Evolutionary conservation across 2,888 invertebrate genomes (phyloP), one percentile per base, ranked within the genome.

Genomic region (Morpho deidamia): DNA sequence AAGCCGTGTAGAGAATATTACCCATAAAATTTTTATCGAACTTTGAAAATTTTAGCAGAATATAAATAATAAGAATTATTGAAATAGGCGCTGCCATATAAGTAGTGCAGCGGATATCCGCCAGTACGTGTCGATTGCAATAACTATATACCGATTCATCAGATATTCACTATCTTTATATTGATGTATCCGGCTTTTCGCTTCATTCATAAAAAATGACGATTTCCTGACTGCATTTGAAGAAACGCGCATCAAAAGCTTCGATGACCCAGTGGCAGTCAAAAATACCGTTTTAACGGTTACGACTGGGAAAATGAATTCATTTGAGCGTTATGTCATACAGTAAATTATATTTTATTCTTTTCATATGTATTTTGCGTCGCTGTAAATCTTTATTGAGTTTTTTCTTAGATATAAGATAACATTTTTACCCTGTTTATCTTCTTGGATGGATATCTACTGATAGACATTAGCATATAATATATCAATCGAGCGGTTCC

Each of bases 131-230:
- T 47, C 52, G 59, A 61, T 62, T 61, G 62, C 62, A 62, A 65
- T 66, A 66, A 60, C 59, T 66, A 60, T 66, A 62, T 61, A 64
- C 63, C 62, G 65, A 64, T 61, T 65, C 61, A 62, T 64, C 62
- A 64, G 56, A 23, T 55, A 59, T 55, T 46, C 55, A 53, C 59
- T 55, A 59, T 56, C 51, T 52, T 54, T 54, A 56, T 62, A 58
- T 59, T 55, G 57, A 59, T 57, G 57, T 55, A 51, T 62, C 58
- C 61, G 60, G 56, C 49, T 57, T 56, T 55, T 59, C 45, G 46
- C 53, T 44, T 57, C 54, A 53, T 58, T 57, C 44, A 53, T 56
- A 62, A 61, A 54, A 54, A 46, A 8, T 44, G 37, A 48, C 38
- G 35, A 48, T 44, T 56, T 46, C 49, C 57, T 59, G 38, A 41